Percentiles rank a stretch among this genome's conserved stretches.
phyloP scores from a whole-genome alignment of 2,113 vertebrate genomes.

The Vulpes ferrilata region DNA sequence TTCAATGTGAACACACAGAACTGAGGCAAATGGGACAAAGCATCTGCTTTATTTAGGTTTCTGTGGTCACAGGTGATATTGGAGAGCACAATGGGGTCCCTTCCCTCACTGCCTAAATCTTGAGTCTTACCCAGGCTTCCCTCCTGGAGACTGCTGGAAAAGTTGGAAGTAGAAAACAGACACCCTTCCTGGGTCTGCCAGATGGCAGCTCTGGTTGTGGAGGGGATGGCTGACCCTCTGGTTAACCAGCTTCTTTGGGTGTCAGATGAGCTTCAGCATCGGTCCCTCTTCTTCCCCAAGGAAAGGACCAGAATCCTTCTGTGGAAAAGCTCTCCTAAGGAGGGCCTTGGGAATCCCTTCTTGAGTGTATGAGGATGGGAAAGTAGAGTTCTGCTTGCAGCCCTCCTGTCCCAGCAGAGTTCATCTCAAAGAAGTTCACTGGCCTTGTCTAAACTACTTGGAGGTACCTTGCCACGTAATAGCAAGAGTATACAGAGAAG shows the following conservation, averaged over 20 bases:
- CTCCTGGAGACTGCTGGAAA: not conserved
- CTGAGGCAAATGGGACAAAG: not conserved
- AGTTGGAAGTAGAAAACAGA: not conserved
- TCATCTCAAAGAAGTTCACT: not conserved
- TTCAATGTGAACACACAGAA: not conserved
- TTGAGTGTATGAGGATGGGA: not conserved
- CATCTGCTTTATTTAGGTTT: not conserved
- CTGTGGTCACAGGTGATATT: not conserved
- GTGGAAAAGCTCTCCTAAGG: not conserved
- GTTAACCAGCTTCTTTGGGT: not conserved
- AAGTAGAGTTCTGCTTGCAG: not conserved
- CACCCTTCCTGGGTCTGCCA: not conserved
- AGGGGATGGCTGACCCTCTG: not conserved
- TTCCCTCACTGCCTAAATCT: not conserved
- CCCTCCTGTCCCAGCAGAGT: not conserved
- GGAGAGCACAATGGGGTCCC: not conserved
- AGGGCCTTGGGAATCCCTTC: not conserved
- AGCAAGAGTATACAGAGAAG: not conserved
- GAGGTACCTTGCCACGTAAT: not conserved
- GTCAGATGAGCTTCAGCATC: not conserved
- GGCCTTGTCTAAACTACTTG: not conserved
- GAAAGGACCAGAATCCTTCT: not conserved
- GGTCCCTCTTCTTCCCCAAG: not conserved
- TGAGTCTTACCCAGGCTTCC: not conserved
- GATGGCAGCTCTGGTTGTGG: not conserved